These are phyloP conservation scores for Psammodynastes pulverulentus DNA, from an alignment of 2,113 vertebrate genomes.

Conservation along the genomic window DNA sequence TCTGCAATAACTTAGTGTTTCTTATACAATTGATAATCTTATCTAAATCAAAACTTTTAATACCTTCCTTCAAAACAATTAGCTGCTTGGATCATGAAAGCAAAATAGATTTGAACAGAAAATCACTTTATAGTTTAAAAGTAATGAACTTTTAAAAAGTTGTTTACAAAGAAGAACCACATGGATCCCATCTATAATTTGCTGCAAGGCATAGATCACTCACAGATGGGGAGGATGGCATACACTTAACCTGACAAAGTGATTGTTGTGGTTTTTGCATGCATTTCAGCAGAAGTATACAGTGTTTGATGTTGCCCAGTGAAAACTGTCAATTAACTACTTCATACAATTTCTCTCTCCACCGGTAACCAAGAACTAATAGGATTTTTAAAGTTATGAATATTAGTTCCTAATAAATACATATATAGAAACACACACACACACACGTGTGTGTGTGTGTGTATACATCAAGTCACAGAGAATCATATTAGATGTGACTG, in stretches of 20 bases:
- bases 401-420: background rate
- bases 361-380: background rate
- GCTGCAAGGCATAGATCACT: background rate
- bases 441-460: no score
- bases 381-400: background rate
- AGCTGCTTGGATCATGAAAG: slow-evolving; percentile 20
- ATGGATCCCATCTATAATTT: background rate
- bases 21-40: slow-evolving; percentile 60
- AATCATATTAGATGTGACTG: background rate
- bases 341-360: background rate
- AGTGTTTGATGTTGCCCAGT: background rate
- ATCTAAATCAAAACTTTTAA: slow-evolving; percentile 31
- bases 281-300: background rate
- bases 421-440: background rate
- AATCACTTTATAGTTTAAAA: slow-evolving; percentile 22
- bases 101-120: slow-evolving; percentile 20
- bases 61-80: background rate
- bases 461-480: background rate
- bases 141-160: background rate
- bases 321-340: background rate
- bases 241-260: background rate
- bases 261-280: background rate
- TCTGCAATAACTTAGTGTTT: slow-evolving; percentile 53
- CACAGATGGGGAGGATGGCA: background rate
- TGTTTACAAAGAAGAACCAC: background rate